Base-by-base conservation (phyloP, 2,113 vertebrate genomes). In the Cyphomyrus plagiostoma region DNA sequence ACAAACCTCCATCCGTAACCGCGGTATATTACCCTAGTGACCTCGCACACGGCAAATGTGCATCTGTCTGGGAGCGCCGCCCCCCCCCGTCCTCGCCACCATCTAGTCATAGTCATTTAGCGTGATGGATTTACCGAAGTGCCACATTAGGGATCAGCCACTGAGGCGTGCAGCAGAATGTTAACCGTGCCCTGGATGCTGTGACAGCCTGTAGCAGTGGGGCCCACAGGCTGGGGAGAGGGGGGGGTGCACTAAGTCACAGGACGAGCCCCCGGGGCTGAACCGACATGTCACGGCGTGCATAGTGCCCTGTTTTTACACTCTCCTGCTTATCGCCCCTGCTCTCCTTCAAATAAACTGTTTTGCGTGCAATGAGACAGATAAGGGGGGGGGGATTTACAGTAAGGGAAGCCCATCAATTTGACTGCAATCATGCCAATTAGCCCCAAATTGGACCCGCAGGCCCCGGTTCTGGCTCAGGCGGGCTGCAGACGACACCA, bases 381-480 rank as follows among this genome's bases (percentile, higher is more conserved):
- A 23, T 49, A 10, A 6, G 7, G 48, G 23, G 45, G 13, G 10
- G 30, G 56, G n/a, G n/a, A n/a, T 0, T 6, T 26, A 19, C 39
- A 48, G 39, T 46, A 45, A 35, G 83, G 48, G 86, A 62, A 30
- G 39, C 70, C 87, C 26, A 86, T 88, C 88, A 84, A 30, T 92
- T 92, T 83, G 35, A 46, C 19, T 53, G 13, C 8, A 80, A 77
- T 90, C 87, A 58, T 82, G 45, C 82, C 39, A 26, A 82, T 88
- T 89, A 80, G 49, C 91, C 90, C 58, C 7, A 89, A 86, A 92
- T 88, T 92, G 90, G 88, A 85, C 66, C 52, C 2, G 23, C 87
- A 77, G 74, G 56, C 30, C 70, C 42, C 17, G 89, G 86, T 89
- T 90, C 89, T 46, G 88, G 53, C 53, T 89, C 46, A 50, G 45